Conservation (phyloP, 2,888 invertebrate species). For the Pyrgus malvae region DNA sequence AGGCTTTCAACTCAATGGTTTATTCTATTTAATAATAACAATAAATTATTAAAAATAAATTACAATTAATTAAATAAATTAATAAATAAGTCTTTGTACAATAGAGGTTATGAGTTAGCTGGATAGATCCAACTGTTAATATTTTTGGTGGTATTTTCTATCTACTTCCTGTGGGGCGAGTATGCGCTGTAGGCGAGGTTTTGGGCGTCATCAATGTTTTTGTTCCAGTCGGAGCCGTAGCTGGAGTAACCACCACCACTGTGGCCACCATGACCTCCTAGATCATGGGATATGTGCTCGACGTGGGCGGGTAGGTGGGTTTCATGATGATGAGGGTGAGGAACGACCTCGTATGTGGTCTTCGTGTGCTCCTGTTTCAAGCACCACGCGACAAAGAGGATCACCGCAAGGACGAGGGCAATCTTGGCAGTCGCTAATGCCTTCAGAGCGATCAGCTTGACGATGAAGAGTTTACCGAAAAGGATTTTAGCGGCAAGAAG, state of each 20-base stretch:
- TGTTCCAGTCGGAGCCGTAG: constrained; percentile 74
- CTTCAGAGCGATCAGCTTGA: constrained; percentile 91
- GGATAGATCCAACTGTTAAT: constrained; percentile 12
- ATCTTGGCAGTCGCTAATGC: constrained; percentile 91
- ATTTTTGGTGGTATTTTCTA: constrained; percentile 44
- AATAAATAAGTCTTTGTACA: constrained; percentile 78
- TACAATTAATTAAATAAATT: constrained; percentile 50
- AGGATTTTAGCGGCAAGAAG: constrained; percentile 75
- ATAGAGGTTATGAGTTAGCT: constrained; percentile 45
- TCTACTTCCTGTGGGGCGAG: constrained; percentile 59
- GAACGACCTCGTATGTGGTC: constrained; percentile 73
- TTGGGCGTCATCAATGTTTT: constrained; percentile 84
- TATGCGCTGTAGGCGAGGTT: constrained; percentile 87
- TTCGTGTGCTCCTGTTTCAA: constrained; percentile 70
- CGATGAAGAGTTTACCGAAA: constrained; percentile 84
- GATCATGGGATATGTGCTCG: constrained; percentile 70
- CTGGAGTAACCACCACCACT: constrained; percentile 54
- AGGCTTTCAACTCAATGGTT: constrained; percentile 43
- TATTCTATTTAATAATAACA: constrained; percentile 45
- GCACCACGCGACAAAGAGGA: constrained; percentile 81
- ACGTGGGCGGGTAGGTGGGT: constrained; percentile 84
- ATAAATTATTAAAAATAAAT: constrained; percentile 72
- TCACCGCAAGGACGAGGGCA: constrained; percentile 87
- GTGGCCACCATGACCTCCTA: too few relatives aligned
- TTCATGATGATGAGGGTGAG: constrained; percentile 78